Evolutionary conservation across 1,140 invertebrate genomes (phyloP), one percentile per base, ranked within the genome.

Genomic region (Zaprionus camerounensis): DNA sequence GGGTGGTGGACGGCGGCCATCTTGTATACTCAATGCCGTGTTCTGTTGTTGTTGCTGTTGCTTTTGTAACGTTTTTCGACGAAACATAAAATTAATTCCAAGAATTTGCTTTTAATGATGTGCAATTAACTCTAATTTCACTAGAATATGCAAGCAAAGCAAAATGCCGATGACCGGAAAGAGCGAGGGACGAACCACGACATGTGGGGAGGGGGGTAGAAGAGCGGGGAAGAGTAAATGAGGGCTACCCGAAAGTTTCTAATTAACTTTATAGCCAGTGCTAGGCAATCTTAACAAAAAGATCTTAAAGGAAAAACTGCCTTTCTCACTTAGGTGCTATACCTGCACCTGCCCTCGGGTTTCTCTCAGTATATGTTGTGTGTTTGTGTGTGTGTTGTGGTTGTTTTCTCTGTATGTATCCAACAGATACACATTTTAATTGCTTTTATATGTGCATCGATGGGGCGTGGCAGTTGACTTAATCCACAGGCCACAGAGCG

Each of bases 111-210:
- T 90, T 81, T 88, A 88, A 88, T 90, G 78, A 90, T 79, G 85
- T 79, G 77, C 85, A 88, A 88, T 88, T 88, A 88, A 90, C 75
- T 90, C 69, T 85, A 88, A 88, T 88, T 88, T 90, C 67, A 81
- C 69, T 76, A 77, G 78, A 88, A 88, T 88, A 90, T 85, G 85
- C 85, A 88, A 81, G 84, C 81, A 88, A 83, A 84, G 78, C 71
- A 74, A 81, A 83, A 46, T 71, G 56, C 46, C 44, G 63, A 73
- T 85, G 74, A 56, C 73, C 63, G 71, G 34, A 46, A 17, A 46
- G 41, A 17, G 20, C 15, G 46, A 71, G 46, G 56, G 69, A 46
- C 34, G 34, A 31, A 66, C 53, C n/a, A 6, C 17, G 34, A 12
- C 57, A 9, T n/a, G 38, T 12, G 12, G 53, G 4, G 41, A 36